Evolutionary conservation across 2,113 vertebrate genomes (phyloP).

Genomic region (Rhynchopsitta pachyrhyncha): DNA sequence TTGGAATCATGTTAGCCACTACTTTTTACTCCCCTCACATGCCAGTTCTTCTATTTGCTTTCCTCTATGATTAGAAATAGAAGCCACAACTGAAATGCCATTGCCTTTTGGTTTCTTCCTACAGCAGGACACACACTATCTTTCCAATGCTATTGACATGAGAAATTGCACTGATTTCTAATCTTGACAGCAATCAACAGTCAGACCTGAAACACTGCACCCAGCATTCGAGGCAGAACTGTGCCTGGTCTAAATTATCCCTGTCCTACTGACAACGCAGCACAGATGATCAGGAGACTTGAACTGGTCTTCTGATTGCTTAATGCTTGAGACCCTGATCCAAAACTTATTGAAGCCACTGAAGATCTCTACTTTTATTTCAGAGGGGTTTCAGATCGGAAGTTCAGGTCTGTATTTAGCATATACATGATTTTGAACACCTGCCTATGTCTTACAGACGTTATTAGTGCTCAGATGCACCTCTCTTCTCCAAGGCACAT

Average conservation of each 20-base stretch:
- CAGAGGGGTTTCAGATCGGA: not conserved
- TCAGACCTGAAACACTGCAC: not conserved
- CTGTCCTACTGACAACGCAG: accelerated
- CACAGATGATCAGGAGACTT: not conserved
- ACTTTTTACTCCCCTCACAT: not conserved
- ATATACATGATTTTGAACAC: not conserved
- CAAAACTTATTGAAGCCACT: not conserved
- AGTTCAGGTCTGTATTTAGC: not conserved
- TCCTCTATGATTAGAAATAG: not conserved
- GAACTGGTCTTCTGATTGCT: not conserved
- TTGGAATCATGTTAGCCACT: not conserved
- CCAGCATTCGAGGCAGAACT: not conserved
- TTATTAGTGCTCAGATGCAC: not conserved
- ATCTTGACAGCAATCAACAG: not conserved
- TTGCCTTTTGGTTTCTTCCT: not conserved
- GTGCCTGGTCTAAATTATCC: not conserved
- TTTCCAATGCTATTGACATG: accelerated
- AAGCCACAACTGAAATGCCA: not conserved
- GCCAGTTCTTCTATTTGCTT: not conserved
- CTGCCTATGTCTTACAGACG: not conserved
- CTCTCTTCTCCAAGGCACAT: not conserved
- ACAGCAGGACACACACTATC: not conserved
- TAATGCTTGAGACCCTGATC: accelerated
- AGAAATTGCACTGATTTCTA: not conserved
- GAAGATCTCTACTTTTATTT: not conserved